Evolutionary conservation across 2,113 vertebrate species (phyloP).

Genomic region (Eptesicus fuscus): DNA sequence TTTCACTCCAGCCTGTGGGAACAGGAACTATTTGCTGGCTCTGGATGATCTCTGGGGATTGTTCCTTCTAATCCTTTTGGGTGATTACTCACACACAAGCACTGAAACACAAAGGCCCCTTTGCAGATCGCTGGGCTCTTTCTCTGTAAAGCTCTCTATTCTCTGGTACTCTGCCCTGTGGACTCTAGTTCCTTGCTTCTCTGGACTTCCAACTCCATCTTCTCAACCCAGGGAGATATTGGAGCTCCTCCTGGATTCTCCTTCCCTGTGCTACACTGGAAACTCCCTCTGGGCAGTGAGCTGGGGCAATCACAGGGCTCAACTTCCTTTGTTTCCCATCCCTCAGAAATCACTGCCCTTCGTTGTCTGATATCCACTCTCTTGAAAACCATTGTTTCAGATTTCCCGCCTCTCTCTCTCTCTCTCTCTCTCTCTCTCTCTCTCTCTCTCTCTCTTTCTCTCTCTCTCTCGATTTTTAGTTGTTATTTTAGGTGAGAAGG

Average conservation of each 20-base stretch:
- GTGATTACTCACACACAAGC: background rate
- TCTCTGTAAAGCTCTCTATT: background rate
- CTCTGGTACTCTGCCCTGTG: background rate
- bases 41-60: background rate
- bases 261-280: background rate
- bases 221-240: background rate
- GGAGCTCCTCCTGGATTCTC: background rate
- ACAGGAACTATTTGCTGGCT: background rate
- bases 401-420: background rate
- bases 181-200: background rate
- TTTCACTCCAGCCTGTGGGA: background rate
- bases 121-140: background rate
- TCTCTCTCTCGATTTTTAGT: background rate
- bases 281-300: background rate
- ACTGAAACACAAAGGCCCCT: background rate
- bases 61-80: background rate
- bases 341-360: background rate
- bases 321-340: background rate
- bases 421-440: too few relatives aligned
- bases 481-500: background rate
- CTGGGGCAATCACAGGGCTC: background rate
- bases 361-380: background rate
- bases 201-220: background rate
- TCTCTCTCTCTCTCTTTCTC: too few relatives aligned
- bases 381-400: constrained; percentile 11